Percentiles rank a stretch among this genome's conserved stretches.
These are phyloP conservation scores for Eumaeus atala DNA, from an alignment of 1,140 invertebrate species.

Conservation along the genomic window DNA sequence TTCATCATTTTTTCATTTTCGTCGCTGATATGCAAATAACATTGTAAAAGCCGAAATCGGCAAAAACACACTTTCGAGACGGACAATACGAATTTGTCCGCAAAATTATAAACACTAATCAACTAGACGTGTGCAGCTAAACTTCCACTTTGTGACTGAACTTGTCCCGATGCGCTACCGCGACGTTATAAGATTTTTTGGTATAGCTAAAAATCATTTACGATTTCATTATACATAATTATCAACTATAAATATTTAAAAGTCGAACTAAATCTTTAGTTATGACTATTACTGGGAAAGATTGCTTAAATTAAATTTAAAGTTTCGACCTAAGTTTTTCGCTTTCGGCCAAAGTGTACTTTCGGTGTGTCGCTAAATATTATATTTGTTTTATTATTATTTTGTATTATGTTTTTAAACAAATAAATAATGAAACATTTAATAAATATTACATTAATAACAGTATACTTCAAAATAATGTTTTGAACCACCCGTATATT, in stretches of 20 bases:
- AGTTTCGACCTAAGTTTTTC: not conserved
- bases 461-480: slow-evolving; percentile 50
- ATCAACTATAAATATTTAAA: slow-evolving; percentile 18
- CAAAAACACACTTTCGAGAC: not conserved
- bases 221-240: slow-evolving; percentile 8
- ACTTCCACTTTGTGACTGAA: slow-evolving; percentile 5
- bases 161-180: not conserved
- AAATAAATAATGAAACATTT: slow-evolving; percentile 16
- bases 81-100: slow-evolving; percentile 8
- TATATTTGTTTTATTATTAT: slow-evolving; percentile 29
- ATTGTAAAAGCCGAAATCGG: slow-evolving; percentile 23
- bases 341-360: slow-evolving; percentile 2
- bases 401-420: slow-evolving; percentile 12
- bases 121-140: slow-evolving; percentile 39
- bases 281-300: slow-evolving; percentile 4
- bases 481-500: slow-evolving; percentile 66
- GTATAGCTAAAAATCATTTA: slow-evolving; percentile 6
- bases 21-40: slow-evolving; percentile 32
- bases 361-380: slow-evolving; percentile 17
- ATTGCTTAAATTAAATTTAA: slow-evolving; percentile 6
- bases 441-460: slow-evolving; percentile 29
- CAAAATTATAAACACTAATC: slow-evolving; percentile 36
- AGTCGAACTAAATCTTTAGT: slow-evolving; percentile 6
- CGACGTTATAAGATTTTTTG: too few relatives aligned
- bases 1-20: slow-evolving; percentile 25